phyloP scores from a whole-genome alignment of 2,888 invertebrate genomes.

The Pterostichus niger region DNA sequence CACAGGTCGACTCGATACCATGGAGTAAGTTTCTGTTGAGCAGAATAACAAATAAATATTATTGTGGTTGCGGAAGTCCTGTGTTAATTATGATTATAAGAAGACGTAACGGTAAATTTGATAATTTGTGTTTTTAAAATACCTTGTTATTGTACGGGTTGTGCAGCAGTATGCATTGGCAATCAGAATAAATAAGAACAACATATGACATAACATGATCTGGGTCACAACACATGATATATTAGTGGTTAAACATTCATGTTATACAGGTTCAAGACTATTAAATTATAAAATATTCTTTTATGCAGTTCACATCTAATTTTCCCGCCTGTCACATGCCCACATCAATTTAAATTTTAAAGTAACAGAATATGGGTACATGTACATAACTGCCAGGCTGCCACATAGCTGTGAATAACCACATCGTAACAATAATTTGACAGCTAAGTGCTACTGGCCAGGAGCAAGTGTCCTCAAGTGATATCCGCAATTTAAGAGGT shows the following conservation, averaged over 20 bases:
- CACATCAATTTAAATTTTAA: constrained; percentile 36
- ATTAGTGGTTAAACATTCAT: constrained; percentile 49
- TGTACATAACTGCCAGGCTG: not conserved
- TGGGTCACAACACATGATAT: constrained; percentile 35
- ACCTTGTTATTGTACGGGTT: too few relatives aligned
- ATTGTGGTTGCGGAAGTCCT: too few relatives aligned
- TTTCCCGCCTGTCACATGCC: constrained; percentile 42
- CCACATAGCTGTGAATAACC: constrained; percentile 26
- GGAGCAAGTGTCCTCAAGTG: not conserved
- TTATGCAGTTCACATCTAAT: constrained; percentile 39
- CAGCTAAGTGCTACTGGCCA: constrained; percentile 43
- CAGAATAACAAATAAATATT: too few relatives aligned
- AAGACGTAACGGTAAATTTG: too few relatives aligned
- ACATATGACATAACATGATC: constrained; percentile 7
- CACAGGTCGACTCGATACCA: too few relatives aligned
- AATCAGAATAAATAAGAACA: not conserved
- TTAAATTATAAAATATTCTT: constrained; percentile 27
- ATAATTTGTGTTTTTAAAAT: too few relatives aligned
- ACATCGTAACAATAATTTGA: constrained; percentile 35
- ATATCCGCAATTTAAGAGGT: constrained; percentile 8
- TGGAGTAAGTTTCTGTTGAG: too few relatives aligned
- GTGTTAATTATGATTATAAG: too few relatives aligned
- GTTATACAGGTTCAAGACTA: constrained; percentile 25
- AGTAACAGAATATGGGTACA: constrained; percentile 27
- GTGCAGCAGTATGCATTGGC: too few relatives aligned